phyloP scores from a whole-genome alignment of 2,797 vertebrate species.

The Oryzias sinensis region DNA sequence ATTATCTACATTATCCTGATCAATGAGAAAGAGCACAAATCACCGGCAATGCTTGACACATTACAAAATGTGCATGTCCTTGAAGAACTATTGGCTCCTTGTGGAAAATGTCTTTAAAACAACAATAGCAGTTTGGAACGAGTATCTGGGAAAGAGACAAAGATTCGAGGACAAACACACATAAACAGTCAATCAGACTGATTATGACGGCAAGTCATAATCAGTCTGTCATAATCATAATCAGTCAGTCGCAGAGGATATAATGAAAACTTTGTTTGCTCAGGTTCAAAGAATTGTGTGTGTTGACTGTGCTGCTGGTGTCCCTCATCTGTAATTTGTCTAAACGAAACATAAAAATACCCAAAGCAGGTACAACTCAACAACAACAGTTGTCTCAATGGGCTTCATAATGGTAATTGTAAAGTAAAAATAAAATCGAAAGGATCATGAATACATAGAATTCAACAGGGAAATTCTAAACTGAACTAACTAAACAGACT shows the following conservation, averaged over 20 bases:
- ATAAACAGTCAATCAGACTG: constrained; percentile 38
- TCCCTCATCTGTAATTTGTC: constrained; percentile 39
- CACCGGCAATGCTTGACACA: constrained; percentile 34
- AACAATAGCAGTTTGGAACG: constrained; percentile 37
- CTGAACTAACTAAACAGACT: too few relatives aligned
- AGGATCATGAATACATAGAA: too few relatives aligned
- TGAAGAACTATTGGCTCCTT: constrained; percentile 35
- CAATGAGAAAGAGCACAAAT: constrained; percentile 44
- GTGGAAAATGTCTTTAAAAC: constrained; percentile 21
- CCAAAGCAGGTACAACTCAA: too few relatives aligned
- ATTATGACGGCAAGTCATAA: constrained; percentile 52
- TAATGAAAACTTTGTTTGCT: constrained; percentile 16
- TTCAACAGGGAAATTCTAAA: too few relatives aligned
- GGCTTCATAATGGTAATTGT: too few relatives aligned
- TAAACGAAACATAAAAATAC: constrained; percentile 52
- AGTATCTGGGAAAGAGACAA: constrained; percentile 25
- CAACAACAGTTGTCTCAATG: too few relatives aligned
- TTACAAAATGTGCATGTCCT: constrained; percentile 34
- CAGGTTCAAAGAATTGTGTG: constrained; percentile 18
- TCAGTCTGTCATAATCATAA: too few relatives aligned
- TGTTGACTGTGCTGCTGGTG: constrained; percentile 39
- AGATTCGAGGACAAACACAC: constrained; percentile 12
- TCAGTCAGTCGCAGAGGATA: constrained; percentile 36
- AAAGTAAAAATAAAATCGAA: too few relatives aligned
- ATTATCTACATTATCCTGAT: constrained; percentile 50